A percentile compares a stretch with the other conserved stretches of the same genome.
Conservation (phyloP, 2,113 vertebrate species). For the Melanostigma gelatinosum region DNA sequence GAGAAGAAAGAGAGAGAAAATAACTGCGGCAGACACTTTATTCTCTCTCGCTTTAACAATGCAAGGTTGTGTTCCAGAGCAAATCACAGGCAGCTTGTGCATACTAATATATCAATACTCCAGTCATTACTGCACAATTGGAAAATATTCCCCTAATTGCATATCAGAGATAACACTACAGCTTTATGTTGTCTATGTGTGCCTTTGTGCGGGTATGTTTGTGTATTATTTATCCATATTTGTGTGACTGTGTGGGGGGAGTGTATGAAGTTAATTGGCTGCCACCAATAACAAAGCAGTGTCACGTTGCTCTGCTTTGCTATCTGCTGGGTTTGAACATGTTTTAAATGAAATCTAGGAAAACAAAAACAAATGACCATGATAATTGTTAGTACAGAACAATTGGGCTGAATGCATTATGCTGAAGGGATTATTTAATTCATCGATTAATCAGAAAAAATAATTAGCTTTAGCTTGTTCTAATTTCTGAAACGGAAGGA, state of each 20-base stretch:
- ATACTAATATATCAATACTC: conserved; percentile 68
- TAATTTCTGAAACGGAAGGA: conserved; percentile 20
- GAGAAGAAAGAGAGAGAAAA: conserved; percentile 34
- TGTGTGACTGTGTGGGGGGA: conserved; percentile 19
- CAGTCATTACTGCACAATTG: conserved; percentile 64
- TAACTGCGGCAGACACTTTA: conserved; percentile 44
- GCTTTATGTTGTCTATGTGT: conserved; percentile 45
- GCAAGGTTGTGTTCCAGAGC: conserved; percentile 52
- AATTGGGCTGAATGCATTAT: conserved; percentile 2
- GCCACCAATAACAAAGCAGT: conserved; percentile 57
- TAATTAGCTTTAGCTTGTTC: neutral
- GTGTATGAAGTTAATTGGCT: conserved; percentile 67
- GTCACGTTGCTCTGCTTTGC: conserved; percentile 49
- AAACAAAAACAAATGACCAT: conserved; percentile 54
- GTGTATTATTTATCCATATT: conserved; percentile 54
- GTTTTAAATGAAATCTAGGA: conserved; percentile 29
- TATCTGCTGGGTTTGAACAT: conserved; percentile 37
- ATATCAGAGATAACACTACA: conserved; percentile 66
- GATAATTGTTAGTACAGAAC: conserved; percentile 32
- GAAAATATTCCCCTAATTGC: conserved; percentile 71
- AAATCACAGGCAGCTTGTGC: conserved; percentile 62
- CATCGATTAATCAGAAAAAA: conserved; percentile 41
- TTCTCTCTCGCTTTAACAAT: conserved; percentile 56
- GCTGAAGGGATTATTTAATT: conserved; percentile 32
- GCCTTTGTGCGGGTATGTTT: conserved; percentile 27